These are phyloP conservation scores for Tenualosa thibaudeaui DNA, from an alignment of 2,797 vertebrate species.

Conservation along the genomic window DNA sequence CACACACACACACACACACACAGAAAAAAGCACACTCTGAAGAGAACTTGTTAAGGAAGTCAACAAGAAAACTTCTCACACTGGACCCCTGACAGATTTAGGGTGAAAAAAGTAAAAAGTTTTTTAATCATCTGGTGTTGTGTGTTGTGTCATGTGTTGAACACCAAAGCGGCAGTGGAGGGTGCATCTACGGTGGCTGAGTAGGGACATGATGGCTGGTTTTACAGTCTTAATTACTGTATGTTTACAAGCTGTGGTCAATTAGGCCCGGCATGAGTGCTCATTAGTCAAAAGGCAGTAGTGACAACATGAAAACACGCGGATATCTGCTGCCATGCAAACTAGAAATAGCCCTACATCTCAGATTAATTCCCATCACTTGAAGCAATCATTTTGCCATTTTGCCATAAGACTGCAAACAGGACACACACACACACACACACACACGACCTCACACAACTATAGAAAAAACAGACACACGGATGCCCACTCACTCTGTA, in stretches of 20 bases:
- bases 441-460: background rate
- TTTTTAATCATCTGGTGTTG: background rate
- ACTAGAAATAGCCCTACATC: background rate
- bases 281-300: conserved; percentile 12
- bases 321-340: background rate
- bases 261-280: conserved; percentile 17
- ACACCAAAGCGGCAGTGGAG: background rate
- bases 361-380: background rate
- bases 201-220: background rate
- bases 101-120: background rate
- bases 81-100: background rate
- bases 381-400: background rate
- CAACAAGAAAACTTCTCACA: background rate
- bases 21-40: too few species aligned
- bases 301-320: background rate
- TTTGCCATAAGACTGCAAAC: background rate
- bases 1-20: too few species aligned
- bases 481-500: background rate
- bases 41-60: background rate
- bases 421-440: background rate
- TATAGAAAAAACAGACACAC: background rate
- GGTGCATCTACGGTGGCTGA: background rate
- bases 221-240: conserved; percentile 23
- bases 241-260: conserved; percentile 18
- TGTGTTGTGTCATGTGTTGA: background rate